A percentile compares a stretch with the other conserved stretches of the same genome.
Conservation (phyloP, 2,113 vertebrate genomes). For the Saguinus imperator region DNA sequence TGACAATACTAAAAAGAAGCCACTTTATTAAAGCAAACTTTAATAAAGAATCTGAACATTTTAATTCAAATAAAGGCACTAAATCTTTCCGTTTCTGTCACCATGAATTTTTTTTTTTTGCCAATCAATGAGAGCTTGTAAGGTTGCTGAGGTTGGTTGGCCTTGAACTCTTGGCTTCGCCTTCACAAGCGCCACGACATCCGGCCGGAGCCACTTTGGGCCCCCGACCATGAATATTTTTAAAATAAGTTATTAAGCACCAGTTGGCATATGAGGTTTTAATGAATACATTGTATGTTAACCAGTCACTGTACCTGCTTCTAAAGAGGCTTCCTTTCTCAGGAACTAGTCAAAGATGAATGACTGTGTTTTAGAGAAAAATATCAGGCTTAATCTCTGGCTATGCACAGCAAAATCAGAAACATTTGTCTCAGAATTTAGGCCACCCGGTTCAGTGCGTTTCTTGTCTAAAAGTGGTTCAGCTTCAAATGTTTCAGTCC, state of each 20-base stretch:
- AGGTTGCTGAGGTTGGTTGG: too few species aligned
- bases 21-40: neutral
- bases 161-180: too few species aligned
- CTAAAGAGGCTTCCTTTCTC: neutral
- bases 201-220: too few species aligned
- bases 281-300: neutral
- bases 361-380: neutral
- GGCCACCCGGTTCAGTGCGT: neutral
- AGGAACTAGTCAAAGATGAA: neutral
- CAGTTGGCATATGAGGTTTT: neutral
- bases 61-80: neutral
- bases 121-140: too few species aligned
- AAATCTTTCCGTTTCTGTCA: neutral
- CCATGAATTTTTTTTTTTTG: neutral
- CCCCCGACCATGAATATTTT: neutral
- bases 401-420: neutral
- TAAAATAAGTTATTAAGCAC: slow-evolving; percentile 15
- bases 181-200: too few species aligned
- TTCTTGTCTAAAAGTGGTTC: neutral
- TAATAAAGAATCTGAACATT: neutral
- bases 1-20: neutral
- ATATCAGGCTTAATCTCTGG: neutral
- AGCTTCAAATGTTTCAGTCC: neutral
- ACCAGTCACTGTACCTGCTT: neutral
- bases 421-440: neutral